These are phyloP conservation scores for Poeciliopsis turrubarensis DNA, from an alignment of 2,113 vertebrate genomes.

Conservation along the genomic window DNA sequence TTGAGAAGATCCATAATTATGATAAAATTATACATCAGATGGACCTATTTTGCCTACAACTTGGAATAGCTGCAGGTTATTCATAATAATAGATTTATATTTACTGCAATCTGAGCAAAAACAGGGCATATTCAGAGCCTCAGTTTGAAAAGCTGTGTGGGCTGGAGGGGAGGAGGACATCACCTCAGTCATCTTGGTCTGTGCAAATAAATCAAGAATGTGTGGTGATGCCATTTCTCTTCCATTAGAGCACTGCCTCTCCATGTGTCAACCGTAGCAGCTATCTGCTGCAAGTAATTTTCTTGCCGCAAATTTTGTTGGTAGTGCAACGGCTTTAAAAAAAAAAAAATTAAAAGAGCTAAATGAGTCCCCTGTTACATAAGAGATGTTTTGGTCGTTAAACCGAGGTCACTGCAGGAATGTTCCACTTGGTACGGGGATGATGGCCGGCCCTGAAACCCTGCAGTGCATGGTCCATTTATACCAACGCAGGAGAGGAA, in stretches of 20 bases:
- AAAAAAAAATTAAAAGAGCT: not conserved
- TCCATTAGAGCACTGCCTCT: conserved; percentile 56
- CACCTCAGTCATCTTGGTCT: conserved; percentile 5
- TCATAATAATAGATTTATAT: not conserved
- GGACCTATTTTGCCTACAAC: no score
- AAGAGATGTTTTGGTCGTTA: conserved; percentile 44
- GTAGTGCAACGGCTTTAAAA: conserved; percentile 6
- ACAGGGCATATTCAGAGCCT: not conserved
- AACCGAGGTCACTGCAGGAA: conserved; percentile 43
- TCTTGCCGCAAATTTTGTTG: conserved; percentile 3
- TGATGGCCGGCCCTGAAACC: conserved; percentile 46
- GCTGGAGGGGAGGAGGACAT: no score
- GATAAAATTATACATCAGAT: not conserved
- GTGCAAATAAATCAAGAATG: conserved; percentile 21
- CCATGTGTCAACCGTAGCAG: conserved; percentile 59
- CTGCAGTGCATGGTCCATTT: conserved; percentile 57
- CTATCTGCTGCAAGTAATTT: conserved; percentile 32
- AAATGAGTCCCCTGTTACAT: not conserved
- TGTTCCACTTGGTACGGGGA: conserved; percentile 38
- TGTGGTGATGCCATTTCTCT: conserved; percentile 48
- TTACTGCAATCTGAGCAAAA: not conserved
- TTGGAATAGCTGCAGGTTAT: no score
- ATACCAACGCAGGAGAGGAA: conserved; percentile 46
- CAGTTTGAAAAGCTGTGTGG: not conserved
- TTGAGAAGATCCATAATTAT: not conserved